Evolutionary conservation across 2,888 invertebrate genomes (phyloP).

Genomic region (Machimus rusticus): DNA sequence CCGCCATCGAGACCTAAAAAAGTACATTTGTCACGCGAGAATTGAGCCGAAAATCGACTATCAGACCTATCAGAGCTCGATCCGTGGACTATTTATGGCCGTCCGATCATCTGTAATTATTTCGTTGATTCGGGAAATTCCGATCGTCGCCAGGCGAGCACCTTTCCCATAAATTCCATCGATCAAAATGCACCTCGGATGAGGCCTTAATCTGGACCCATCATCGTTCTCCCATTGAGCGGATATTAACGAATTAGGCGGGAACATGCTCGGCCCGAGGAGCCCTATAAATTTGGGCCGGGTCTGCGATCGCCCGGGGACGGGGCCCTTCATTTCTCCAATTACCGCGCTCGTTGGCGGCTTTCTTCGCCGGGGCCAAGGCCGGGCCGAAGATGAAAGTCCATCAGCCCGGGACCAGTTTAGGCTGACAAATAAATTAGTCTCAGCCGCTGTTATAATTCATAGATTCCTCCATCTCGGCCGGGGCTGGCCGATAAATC

Average conservation of each 20-base stretch:
- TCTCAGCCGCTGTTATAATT: conserved; percentile 38
- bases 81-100: neutral
- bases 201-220: conserved; percentile 22
- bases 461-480: conserved; percentile 21
- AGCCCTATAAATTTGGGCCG: conserved; percentile 2
- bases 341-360: neutral
- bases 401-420: conserved; percentile 34
- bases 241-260: neutral
- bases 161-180: conserved; percentile 12
- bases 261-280: neutral
- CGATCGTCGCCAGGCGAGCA: neutral
- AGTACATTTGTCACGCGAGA: neutral
- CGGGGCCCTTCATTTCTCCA: conserved; percentile 24
- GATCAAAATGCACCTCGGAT: conserved; percentile 8
- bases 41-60: neutral
- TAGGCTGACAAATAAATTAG: conserved; percentile 47
- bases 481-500: conserved; percentile 11
- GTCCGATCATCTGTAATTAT: neutral
- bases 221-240: conserved; percentile 14
- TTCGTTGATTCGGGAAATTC: neutral
- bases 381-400: neutral
- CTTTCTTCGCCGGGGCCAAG: neutral
- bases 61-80: neutral
- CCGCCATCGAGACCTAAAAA: neutral
- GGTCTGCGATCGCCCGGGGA: neutral